Percentiles rank a stretch among this genome's conserved stretches.
phyloP scores from a whole-genome alignment of 2,113 vertebrate genomes.

The Piliocolobus tephrosceles region DNA sequence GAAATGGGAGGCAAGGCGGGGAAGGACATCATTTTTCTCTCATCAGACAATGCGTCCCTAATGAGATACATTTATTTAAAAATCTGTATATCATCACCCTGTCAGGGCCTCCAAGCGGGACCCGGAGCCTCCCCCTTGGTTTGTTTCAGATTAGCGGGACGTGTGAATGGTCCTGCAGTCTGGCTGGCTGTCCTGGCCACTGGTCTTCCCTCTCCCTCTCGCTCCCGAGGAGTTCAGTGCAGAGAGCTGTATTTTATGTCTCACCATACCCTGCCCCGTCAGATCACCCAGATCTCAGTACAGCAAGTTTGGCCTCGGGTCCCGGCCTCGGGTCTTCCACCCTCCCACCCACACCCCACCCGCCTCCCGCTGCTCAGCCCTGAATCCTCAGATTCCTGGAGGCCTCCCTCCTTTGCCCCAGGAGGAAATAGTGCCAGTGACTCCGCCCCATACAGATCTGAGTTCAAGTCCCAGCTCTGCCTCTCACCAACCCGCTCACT shows the following conservation, averaged over 20 bases:
- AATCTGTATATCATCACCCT: slow-evolving; percentile 62
- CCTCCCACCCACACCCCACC: background rate
- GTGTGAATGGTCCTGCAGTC: background rate
- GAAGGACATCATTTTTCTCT: slow-evolving; percentile 57
- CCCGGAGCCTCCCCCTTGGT: background rate
- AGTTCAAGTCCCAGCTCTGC: background rate
- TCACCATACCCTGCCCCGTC: accelerated
- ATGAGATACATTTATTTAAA: slow-evolving; percentile 70
- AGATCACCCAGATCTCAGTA: background rate
- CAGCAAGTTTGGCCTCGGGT: background rate
- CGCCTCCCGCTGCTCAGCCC: accelerated
- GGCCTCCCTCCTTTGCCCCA: background rate
- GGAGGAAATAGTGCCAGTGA: background rate
- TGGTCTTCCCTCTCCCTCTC: background rate
- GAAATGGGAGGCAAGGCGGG: background rate
- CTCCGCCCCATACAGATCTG: background rate
- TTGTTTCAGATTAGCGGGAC: slow-evolving; percentile 44
- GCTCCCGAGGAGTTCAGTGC: accelerated
- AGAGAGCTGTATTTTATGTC: background rate
- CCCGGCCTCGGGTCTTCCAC: too few relatives aligned
- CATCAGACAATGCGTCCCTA: slow-evolving; percentile 61
- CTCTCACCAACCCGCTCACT: background rate
- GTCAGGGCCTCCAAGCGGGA: slow-evolving; percentile 34
- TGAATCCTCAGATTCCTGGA: background rate
- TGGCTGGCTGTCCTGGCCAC: background rate